Percentiles rank a stretch among this genome's conserved stretches.
Evolutionary conservation across 1,140 invertebrate genomes (phyloP).

Genomic region (Elymnias hypermnestra): DNA sequence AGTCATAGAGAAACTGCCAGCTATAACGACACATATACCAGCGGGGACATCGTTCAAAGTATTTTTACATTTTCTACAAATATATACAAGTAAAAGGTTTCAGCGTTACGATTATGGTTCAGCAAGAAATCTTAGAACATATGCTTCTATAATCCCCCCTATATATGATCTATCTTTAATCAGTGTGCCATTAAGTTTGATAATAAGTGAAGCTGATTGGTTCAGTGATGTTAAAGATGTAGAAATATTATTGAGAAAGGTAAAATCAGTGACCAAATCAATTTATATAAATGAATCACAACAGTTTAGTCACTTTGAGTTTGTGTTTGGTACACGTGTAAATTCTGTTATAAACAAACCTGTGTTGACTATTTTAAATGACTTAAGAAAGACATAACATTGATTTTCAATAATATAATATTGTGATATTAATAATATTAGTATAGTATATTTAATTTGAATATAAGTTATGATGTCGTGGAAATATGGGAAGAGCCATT

Average conservation of each 20-base stretch:
- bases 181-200: conserved; percentile 36
- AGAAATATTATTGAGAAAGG: conserved; percentile 25
- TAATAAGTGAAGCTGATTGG: conserved; percentile 51
- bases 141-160: conserved; percentile 38
- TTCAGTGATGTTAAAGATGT: conserved; percentile 40
- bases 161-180: conserved; percentile 40
- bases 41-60: conserved; percentile 46
- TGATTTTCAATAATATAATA: too few species aligned
- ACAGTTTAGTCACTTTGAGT: conserved; percentile 57
- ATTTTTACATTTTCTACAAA: conserved; percentile 54
- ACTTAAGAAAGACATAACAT: conserved; percentile 6
- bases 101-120: conserved; percentile 49
- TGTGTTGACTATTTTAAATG: conserved; percentile 32
- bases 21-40: conserved; percentile 49
- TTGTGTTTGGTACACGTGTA: conserved; percentile 47
- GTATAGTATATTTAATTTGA: too few species aligned
- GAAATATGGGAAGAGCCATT: too few species aligned
- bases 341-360: conserved; percentile 40
- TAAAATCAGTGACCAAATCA: conserved; percentile 34
- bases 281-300: conserved; percentile 35
- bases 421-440: conserved; percentile 3
- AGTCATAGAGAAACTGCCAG: conserved; percentile 30
- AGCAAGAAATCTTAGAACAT: conserved; percentile 32
- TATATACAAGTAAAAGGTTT: conserved; percentile 40
- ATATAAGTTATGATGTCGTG: too few species aligned